A percentile compares a stretch with the other conserved stretches of the same genome.
These are phyloP conservation scores for Atethmia centrago DNA, from an alignment of 2,888 invertebrate genomes.

Conservation along the genomic window DNA sequence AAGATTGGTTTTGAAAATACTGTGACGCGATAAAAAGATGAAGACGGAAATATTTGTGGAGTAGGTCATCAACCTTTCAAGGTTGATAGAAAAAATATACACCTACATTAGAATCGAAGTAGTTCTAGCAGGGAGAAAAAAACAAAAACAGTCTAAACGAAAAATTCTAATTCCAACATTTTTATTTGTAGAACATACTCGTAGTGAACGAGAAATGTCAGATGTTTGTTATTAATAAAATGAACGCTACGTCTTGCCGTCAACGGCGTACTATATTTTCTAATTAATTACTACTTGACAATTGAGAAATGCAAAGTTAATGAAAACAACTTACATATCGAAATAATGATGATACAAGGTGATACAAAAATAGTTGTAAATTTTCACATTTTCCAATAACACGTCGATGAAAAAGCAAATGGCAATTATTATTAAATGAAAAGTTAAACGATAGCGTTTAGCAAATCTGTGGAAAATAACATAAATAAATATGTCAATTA, in stretches of 20 bases:
- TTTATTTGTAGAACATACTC: not conserved
- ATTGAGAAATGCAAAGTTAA: not conserved
- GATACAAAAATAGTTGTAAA: not conserved
- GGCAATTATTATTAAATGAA: not conserved
- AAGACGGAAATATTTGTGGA: conserved; percentile 10
- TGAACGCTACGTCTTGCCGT: not conserved
- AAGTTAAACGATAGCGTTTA: not conserved
- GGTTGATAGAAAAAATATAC: conserved; percentile 4
- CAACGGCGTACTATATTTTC: not conserved
- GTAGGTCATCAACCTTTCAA: conserved; percentile 25
- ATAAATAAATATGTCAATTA: conserved; percentile 2
- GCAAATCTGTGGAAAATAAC: not conserved
- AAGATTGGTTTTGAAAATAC: conserved; percentile 22
- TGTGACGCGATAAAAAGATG: conserved; percentile 17
- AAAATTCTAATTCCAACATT: not conserved
- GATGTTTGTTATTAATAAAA: not conserved
- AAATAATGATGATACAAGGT: not conserved
- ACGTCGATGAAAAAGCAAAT: not conserved
- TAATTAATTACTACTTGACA: not conserved
- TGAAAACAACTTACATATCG: not conserved
- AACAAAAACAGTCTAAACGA: too few species aligned
- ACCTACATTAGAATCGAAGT: not conserved
- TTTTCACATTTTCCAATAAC: not conserved
- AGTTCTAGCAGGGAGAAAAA: not conserved
- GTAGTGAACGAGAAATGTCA: not conserved